phyloP scores from a whole-genome alignment of 2,113 vertebrate genomes.

The Spea multiplicata region DNA sequence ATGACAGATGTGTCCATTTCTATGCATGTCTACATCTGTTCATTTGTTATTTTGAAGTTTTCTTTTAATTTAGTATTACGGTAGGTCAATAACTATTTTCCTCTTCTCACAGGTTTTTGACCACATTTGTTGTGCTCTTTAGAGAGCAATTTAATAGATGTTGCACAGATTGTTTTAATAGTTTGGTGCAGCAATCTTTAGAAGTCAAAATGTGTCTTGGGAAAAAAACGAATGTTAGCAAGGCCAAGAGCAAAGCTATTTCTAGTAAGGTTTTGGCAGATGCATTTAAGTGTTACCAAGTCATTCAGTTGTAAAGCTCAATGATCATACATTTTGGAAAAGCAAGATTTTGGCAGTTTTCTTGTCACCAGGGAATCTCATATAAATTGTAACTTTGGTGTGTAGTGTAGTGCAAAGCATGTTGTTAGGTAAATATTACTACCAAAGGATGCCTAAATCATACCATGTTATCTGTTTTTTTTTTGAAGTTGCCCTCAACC shows the following conservation, averaged over 20 bases:
- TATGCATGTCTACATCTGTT: no score
- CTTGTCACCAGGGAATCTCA: constrained; percentile 5
- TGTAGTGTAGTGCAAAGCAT: neutral
- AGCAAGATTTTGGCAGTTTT: constrained; percentile 34
- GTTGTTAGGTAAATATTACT: neutral
- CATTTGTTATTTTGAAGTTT: no score
- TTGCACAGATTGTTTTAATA: constrained; percentile 41
- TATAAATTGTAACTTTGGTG: neutral
- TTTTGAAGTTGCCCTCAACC: no score
- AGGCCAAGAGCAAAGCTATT: constrained; percentile 46
- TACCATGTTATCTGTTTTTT: no score
- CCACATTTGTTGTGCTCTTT: neutral
- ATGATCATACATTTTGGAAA: constrained; percentile 37
- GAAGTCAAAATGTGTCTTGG: constrained; percentile 40
- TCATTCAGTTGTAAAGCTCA: constrained; percentile 31
- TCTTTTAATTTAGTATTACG: no score
- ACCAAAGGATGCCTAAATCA: no score
- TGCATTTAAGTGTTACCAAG: constrained; percentile 35
- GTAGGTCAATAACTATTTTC: no score
- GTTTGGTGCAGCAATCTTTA: constrained; percentile 39
- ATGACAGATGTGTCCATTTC: no score
- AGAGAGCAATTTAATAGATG: constrained; percentile 28
- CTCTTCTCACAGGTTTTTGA: no score
- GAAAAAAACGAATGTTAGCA: constrained; percentile 35
- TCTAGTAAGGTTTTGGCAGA: constrained; percentile 41